Conservation (phyloP, 2,113 vertebrate species). For the Loxodonta africana region DNA sequence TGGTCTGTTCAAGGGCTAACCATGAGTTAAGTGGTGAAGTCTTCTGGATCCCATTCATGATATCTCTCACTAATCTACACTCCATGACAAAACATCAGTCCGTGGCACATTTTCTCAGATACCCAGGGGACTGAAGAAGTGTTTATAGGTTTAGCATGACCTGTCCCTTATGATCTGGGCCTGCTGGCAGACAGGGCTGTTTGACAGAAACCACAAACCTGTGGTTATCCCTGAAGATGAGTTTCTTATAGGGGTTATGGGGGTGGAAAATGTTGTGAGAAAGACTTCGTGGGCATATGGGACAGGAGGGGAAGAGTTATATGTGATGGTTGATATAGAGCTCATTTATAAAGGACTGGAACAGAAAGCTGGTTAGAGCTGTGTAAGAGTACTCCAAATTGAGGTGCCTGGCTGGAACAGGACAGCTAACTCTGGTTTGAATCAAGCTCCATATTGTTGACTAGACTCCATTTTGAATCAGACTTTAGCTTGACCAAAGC, state of each 20-base stretch:
- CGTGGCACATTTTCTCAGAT: neutral
- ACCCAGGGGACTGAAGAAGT: neutral
- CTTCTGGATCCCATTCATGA: slow-evolving; percentile 6
- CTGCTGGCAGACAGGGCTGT: neutral
- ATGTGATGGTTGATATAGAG: neutral
- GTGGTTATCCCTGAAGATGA: neutral
- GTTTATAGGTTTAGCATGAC: neutral
- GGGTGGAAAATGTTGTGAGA: neutral
- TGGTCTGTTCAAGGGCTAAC: neutral
- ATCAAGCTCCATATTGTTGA: no score
- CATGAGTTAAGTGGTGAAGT: neutral
- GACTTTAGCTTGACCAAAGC: no score
- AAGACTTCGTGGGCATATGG: slow-evolving; percentile 9
- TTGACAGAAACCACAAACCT: neutral
- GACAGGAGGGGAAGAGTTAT: neutral
- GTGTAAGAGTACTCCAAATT: no score
- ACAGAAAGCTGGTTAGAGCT: neutral
- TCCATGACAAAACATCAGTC: neutral
- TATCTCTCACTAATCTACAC: neutral
- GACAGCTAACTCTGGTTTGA: no score
- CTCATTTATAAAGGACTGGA: slow-evolving; percentile 28
- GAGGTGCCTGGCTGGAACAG: no score
- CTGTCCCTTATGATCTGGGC: neutral
- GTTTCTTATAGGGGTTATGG: neutral
- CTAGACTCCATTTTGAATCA: no score